phyloP scores from a whole-genome alignment of 1,140 invertebrate species.

The Heliconius himera region DNA sequence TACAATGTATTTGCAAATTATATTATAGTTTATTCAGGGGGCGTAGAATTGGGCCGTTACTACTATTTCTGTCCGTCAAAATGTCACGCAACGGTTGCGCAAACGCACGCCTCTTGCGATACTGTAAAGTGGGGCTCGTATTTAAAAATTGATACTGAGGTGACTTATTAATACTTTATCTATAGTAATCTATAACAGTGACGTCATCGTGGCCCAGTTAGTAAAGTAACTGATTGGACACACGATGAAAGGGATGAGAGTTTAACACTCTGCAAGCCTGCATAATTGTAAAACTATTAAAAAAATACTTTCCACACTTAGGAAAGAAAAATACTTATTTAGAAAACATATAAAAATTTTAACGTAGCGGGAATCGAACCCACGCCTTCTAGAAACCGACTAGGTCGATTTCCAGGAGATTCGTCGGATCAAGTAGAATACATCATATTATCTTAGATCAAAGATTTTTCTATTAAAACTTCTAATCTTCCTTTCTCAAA shows the following conservation, averaged over 20 bases:
- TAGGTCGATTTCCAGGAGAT: too few relatives aligned
- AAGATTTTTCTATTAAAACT: not conserved
- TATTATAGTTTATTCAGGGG: slow-evolving; percentile 31
- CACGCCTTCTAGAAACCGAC: too few relatives aligned
- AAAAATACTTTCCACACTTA: too few relatives aligned
- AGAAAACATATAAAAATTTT: too few relatives aligned
- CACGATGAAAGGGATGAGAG: too few relatives aligned
- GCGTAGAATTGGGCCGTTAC: slow-evolving; percentile 62
- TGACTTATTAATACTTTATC: slow-evolving; percentile 15
- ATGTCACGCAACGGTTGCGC: slow-evolving; percentile 68
- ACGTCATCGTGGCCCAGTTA: not conserved
- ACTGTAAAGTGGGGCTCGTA: slow-evolving; percentile 46
- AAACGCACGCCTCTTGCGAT: slow-evolving; percentile 54
- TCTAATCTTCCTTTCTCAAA: not conserved
- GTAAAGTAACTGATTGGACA: too few relatives aligned
- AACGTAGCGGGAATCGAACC: too few relatives aligned
- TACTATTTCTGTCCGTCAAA: slow-evolving; percentile 74
- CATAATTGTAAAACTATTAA: too few relatives aligned
- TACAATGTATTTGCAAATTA: slow-evolving; percentile 9
- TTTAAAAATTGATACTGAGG: slow-evolving; percentile 25
- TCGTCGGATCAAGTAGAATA: too few relatives aligned
- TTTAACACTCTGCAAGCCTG: too few relatives aligned
- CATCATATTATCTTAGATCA: too few relatives aligned
- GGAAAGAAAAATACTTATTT: too few relatives aligned
- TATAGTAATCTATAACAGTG: not conserved